Evolutionary conservation across 2,797 vertebrate species (phyloP), one percentile per base, ranked within the genome.

Genomic region (Petrocephalus sullivani): DNA sequence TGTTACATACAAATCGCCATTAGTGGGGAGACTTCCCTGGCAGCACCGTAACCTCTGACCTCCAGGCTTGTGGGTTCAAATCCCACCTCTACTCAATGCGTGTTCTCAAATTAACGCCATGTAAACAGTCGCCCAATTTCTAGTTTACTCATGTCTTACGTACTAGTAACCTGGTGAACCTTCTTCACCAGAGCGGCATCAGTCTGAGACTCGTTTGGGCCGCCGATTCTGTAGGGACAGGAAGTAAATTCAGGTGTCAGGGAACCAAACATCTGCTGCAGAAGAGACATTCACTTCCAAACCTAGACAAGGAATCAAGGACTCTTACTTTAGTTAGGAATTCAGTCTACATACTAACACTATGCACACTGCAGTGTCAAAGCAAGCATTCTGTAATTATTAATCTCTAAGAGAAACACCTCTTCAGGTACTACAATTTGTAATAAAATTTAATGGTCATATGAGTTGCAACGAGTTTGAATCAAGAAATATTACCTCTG

Each of bases 111-210:
- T 4, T 46, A 46, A 46, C 41, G 4, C 41, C 41, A 46, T 3
- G n/a, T 41, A 49, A 10, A 41, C 75, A 81, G 41, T 49, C 46
- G n/a, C 41, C 41, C 75, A 7, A n/a, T 49, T n/a, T 81, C 21
- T 23, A 16, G 21, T 19, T 87, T 16, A 86, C 90, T 90, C 90
- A 90, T 64, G n/a, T 54, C 90, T 88, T 88, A 97, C 97, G 96
- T 94, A 98, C 97, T 97, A 91, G 97, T 97, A 91, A 98, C 96
- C 94, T 98, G 97, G 91, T 98, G 97, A 33, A 97, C 97, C 91
- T 98, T 98, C 95, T 98, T 98, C 92, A 97, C 95, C 90, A 94
- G 92, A 4, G 91, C 94, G 82, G 87, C 92, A 71, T 97, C 97
- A 0, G 91, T 95, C 90, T 95, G 95, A 0, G 95, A 92, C 12